Evolutionary conservation across 2,888 invertebrate species (phyloP), one percentile per base, ranked within the genome.

Genomic region (Seira sanloemensis): DNA sequence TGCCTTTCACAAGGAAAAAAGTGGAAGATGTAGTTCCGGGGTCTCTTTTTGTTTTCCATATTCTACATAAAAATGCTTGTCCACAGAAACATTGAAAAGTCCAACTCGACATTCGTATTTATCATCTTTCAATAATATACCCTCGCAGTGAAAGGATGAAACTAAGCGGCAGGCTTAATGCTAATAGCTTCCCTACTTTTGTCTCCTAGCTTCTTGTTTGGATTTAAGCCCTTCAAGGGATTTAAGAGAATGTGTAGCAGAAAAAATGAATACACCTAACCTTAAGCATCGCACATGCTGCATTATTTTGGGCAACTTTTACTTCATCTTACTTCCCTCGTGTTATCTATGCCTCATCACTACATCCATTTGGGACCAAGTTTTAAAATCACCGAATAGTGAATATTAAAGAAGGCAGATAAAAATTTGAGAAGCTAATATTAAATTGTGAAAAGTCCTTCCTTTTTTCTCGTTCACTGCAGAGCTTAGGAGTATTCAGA

Each of bases 171-270:
- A n/a, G n/a, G 66, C 18, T 66, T 12, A 58, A 18, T 18, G 4
- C 23, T 16, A 12, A 12, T 37, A 74, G 68, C 80, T 68, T 65
- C 65, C 66, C 71, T 25, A n/a, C 37, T 27, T 21, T 24, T 26
- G 23, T 23, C 19, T n/a, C n/a, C n/a, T n/a, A n/a, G n/a, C n/a
- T n/a, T n/a, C n/a, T n/a, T n/a, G n/a, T n/a, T n/a, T n/a, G 54
- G 21, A n/a, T 5, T 16, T 69, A 77, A 82, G 77, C 77, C 82
- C 82, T 82, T 82, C 82, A 77, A 82, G 82, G 82, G 82, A 82
- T 82, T 82, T 82, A 74, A 5, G n/a, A n/a, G 54, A 50, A 67
- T 78, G 9, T 78, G 72, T 65, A 72, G 19, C 65, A 65, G 23
- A 18, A n/a, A 66, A 23, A 7, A 67, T 27, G 23, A n/a, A 72